These are phyloP conservation scores for Sparidentex hasta DNA, from an alignment of 2,797 vertebrate species.

Conservation along the genomic window DNA sequence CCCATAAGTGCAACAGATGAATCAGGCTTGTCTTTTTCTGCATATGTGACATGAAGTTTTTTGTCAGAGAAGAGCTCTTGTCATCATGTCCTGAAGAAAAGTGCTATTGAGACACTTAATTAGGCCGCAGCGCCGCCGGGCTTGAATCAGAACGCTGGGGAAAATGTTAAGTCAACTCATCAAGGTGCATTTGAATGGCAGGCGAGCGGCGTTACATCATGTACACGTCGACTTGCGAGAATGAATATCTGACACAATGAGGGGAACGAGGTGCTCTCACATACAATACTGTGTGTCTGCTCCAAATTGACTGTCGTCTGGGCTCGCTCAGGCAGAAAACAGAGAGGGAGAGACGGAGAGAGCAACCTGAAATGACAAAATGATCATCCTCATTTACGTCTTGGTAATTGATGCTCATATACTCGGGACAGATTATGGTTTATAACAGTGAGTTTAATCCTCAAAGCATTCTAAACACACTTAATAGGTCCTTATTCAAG, in stretches of 20 bases:
- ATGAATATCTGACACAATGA: conserved; percentile 49
- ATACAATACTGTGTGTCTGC: conserved; percentile 26
- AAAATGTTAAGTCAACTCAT: conserved; percentile 30
- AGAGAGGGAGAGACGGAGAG: neutral
- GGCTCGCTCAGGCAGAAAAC: conserved; percentile 47
- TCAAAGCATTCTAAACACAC: conserved; percentile 64
- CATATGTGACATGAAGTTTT: conserved; percentile 13
- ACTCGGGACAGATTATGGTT: conserved; percentile 60
- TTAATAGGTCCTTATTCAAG: conserved; percentile 60
- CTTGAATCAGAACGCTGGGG: conserved; percentile 11
- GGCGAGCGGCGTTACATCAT: conserved; percentile 34
- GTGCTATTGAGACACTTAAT: conserved; percentile 29
- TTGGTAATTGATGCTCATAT: conserved; percentile 60
- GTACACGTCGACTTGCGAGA: conserved; percentile 41
- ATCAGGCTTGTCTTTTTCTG: conserved; percentile 16
- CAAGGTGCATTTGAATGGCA: conserved; percentile 54
- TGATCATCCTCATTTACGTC: conserved; percentile 53
- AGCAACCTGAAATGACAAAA: conserved; percentile 43
- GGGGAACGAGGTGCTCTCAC: conserved; percentile 31
- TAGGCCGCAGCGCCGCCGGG: conserved; percentile 29
- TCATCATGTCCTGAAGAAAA: conserved; percentile 32
- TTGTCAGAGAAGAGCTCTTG: conserved; percentile 21
- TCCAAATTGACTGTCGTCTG: conserved; percentile 47
- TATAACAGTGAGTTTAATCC: conserved; percentile 57
- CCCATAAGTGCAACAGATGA: conserved; percentile 14